Evolutionary conservation across 2,113 vertebrate species (phyloP), one percentile per base, ranked within the genome.

Genomic region (Oreochromis tanganicae): DNA sequence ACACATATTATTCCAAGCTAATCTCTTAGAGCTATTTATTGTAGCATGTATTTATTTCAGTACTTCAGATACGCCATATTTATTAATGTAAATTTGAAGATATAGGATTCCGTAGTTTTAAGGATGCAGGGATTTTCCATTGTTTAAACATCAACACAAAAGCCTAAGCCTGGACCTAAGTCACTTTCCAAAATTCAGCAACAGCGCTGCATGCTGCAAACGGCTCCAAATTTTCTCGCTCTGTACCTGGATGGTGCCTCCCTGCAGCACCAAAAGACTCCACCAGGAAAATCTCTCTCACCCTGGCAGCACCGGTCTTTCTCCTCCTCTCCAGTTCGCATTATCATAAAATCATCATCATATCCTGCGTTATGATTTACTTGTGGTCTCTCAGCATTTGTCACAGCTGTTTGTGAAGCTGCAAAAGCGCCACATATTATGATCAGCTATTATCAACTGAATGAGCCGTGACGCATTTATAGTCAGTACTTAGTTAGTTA

Each of bases 201-300:
- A 27, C 55, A 57, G 55, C 27, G 55, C 4, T 27, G 2, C 55
- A 57, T 0, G 0, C 14, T 4, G 0, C 55, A 4, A 0, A 57
- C 12, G 1, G 12, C 55, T 27, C 55, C 55, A 57, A 12, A 14
- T 27, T 57, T 27, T 27, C 55, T 4, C 55, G 24, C 55, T 14
- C 55, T 57, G 6, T 57, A 57, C 55, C 12, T 0, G 21, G 12
- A 57, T 56, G 21, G 4, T 27, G 21, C 11, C 21, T 2, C 21
- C 7, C 6, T 56, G 54, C 11, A 56, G 21, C 55, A 57, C 6
- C 55, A 57, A 57, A 27, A 9, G 11, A 56, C 21, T 56, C 55
- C 55, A 14, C 0, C 0, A 57, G 24, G 0, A 2, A 55, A 6
- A 24, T 24, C 10, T 55, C 10, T 55, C n/a, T 2, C 54, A 24